Evolutionary conservation across 53 echinoderm and acorn worm genomes (phyloP), one percentile per base, ranked within the genome.

Genomic region (Crossaster papposus): DNA sequence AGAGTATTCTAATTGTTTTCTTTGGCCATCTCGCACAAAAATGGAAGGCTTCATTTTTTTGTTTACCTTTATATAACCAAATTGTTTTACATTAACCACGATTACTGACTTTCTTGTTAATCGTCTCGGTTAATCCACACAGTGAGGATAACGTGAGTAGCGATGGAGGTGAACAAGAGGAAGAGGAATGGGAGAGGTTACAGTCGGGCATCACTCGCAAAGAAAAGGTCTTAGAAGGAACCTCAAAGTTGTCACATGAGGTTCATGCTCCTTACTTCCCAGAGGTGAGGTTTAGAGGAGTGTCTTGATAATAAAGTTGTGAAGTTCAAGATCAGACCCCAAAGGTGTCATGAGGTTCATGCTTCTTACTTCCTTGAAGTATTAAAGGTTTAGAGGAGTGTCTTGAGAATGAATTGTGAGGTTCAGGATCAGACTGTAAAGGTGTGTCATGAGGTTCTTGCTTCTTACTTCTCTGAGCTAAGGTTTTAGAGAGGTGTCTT

Each of bases 201-300:
- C 97, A 97, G 51, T 83, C 95, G 4, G 93, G 92, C 15, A 93
- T 96, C 78, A 96, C 95, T 4, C 89, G 97, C 81, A 97, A 95
- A 81, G 97, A 97, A 82, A 97, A 97, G 78, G 97, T 97, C 30
- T 35, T 97, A 18, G 97, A 97, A 89, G 94, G 95, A 14, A 92
- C 91, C 72, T 94, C 92, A 29, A 58, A 58, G 58, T 14, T 58
- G 58, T 58, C 58, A 14, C 58, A 58, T 58, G 58, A 58, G 58
- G 58, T 58, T 20, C 58, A 58, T 58, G 58, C 58, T 58, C 58
- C 58, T 8, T 58, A 58, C 58, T 58, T 18, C 12, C 58, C 58
- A 2, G 58, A 58, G 58, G 58, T 58, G 17, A 58, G 58, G 17
- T 58, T 15, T 8, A 18, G 58, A 20, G 22, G 3, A 18, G 7